A percentile compares a stretch with the other conserved stretches of the same genome.
Conservation (phyloP, 53 echinoderm and acorn worm species). For the Arbacia lixula region DNA sequence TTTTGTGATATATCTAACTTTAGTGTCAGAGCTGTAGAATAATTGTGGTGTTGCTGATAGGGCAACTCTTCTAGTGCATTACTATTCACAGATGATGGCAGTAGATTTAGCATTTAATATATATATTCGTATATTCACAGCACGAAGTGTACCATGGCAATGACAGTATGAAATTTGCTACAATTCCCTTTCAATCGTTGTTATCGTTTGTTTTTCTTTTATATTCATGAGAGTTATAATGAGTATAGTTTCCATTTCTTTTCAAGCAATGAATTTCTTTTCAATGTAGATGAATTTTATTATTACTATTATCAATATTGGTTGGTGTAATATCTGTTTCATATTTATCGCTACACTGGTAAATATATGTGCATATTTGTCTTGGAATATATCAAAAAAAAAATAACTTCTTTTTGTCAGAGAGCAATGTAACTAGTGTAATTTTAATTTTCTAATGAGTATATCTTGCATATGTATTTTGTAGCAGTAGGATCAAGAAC, state of each 20-base stretch:
- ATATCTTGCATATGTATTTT: conserved; percentile 27
- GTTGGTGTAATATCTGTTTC: conserved; percentile 38
- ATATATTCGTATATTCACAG: conserved; percentile 24
- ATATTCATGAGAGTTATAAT: too few relatives aligned
- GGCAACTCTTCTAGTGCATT: neutral
- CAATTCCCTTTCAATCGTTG: too few relatives aligned
- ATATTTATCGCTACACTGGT: conserved; percentile 40
- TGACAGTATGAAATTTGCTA: conserved; percentile 5
- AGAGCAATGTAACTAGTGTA: conserved; percentile 51
- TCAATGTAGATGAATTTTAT: conserved; percentile 22
- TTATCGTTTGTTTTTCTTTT: too few relatives aligned
- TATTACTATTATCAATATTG: conserved; percentile 34
- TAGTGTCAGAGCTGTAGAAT: conserved; percentile 3
- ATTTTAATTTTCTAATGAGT: conserved; percentile 37
- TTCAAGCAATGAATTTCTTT: conserved; percentile 5
- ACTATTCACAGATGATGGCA: conserved; percentile 6
- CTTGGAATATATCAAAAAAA: conserved; percentile 51
- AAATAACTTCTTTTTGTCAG: conserved; percentile 23
- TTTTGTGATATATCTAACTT: conserved; percentile 49
- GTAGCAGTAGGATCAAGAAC: conserved; percentile 14
- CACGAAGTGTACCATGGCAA: conserved; percentile 18
- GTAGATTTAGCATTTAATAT: conserved; percentile 29
- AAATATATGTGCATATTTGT: conserved; percentile 56
- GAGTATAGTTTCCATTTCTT: too few relatives aligned
- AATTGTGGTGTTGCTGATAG: conserved; percentile 1